These are phyloP conservation scores for Conus ventricosus DNA, from an alignment of 1,140 invertebrate genomes.

Conservation along the genomic window DNA sequence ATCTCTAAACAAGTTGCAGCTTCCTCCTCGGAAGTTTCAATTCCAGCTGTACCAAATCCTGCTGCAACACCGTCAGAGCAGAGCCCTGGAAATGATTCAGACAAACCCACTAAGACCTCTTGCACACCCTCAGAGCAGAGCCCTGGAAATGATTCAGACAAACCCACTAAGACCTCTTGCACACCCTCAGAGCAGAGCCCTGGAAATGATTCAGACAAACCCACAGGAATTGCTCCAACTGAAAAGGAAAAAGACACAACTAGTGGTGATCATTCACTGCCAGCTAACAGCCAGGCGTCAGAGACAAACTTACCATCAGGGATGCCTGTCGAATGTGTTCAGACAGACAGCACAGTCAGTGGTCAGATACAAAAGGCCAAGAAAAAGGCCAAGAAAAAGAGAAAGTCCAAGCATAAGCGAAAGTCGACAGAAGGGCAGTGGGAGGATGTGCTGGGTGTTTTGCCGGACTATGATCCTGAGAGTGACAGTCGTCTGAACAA, in stretches of 20 bases:
- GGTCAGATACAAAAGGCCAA: neutral
- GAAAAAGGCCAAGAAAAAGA: neutral
- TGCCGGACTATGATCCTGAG: neutral
- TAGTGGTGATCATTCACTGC: neutral
- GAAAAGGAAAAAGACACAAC: neutral
- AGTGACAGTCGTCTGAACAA: slow-evolving; percentile 1
- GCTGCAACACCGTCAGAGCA: neutral
- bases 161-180: no score
- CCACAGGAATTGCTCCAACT: neutral
- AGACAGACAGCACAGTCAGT: neutral
- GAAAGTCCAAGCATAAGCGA: neutral
- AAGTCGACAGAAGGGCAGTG: neutral
- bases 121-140: no score
- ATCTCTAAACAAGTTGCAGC: slow-evolving; percentile 15
- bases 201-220: neutral
- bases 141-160: no score
- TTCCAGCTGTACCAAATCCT: neutral
- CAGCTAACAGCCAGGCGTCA: neutral
- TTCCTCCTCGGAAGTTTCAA: neutral
- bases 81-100: no score
- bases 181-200: neutral
- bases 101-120: no score
- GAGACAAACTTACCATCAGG: neutral
- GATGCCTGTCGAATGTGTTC: neutral
- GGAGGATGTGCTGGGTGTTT: neutral